Evolutionary conservation across 1,140 invertebrate species (phyloP), one percentile per base, ranked within the genome.

Genomic region (Apis dorsata): DNA sequence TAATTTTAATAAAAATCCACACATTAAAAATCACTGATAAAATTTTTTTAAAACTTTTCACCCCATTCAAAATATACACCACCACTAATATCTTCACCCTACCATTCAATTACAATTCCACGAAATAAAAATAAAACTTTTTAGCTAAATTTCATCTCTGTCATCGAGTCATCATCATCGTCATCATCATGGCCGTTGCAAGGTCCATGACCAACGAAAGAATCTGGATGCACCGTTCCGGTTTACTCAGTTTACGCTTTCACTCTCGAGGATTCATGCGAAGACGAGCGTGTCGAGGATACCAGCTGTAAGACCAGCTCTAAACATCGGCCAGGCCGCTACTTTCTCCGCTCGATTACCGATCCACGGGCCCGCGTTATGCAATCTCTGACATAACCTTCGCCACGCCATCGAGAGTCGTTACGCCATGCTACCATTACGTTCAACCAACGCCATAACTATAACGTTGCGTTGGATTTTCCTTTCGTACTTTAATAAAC

Each of bases 331-430:
- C 60, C 74, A 60, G 63, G 21, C 74, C 28, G 65, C 73, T 63
- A 92, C 91, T 92, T 92, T 92, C 91, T 92, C 91, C 90, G 78
- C 78, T 84, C 87, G 89, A 91, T 92, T 91, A 73, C 90, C 90
- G 87, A 89, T 89, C 69, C 87, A 78, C 83, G 57, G 59, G 69
- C 77, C 72, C 5, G 34, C 28, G 83, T 94, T 94, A 92, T 87
- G 93, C 90, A 94, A 94, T 89, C 90, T 93, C 93, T 94, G 93
- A 94, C 93, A 94, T 94, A 94, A 94, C 93, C 93, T 93, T 93
- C 93, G 93, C 90, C 92, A 92, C 89, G 88, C 89, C 90, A 90
- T 86, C 89, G 88, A 87, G 89, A 85, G 86, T 74, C 44, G 90
- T 94, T 94, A 93, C 93, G 92, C 91, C 93, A 94, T 90, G 75